phyloP scores from a whole-genome alignment of 2,888 invertebrate species.

The Epistrophe grossulariae region DNA sequence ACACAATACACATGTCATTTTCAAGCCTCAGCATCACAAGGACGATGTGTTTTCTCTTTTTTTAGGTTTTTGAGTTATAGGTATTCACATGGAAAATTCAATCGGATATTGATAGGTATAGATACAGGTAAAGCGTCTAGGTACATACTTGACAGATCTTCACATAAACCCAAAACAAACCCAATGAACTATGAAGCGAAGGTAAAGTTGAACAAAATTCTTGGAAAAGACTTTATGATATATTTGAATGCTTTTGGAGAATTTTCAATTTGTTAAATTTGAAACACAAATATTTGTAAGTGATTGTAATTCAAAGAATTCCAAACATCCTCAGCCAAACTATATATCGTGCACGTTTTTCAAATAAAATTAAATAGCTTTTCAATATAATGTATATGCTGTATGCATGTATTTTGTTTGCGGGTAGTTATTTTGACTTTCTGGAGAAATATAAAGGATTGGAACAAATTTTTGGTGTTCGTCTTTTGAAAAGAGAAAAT shows the following conservation, averaged over 20 bases:
- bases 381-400: background rate
- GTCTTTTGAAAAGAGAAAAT: no score
- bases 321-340: background rate
- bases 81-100: background rate
- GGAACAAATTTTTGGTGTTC: background rate
- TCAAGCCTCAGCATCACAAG: background rate
- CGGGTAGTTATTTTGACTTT: background rate
- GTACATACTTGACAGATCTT: background rate
- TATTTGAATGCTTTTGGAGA: background rate
- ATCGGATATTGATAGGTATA: background rate
- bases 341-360: background rate
- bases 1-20: background rate
- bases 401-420: background rate
- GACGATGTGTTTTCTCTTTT: background rate
- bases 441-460: background rate
- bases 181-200: background rate
- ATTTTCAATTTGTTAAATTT: constrained; percentile 17
- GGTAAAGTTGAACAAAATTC: background rate
- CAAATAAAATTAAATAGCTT: constrained; percentile 2
- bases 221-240: background rate
- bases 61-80: background rate
- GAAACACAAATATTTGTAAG: constrained; percentile 4
- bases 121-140: background rate
- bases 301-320: background rate
- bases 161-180: background rate